phyloP scores from a whole-genome alignment of 2,888 invertebrate genomes.

The Margaritifera margaritifera region DNA sequence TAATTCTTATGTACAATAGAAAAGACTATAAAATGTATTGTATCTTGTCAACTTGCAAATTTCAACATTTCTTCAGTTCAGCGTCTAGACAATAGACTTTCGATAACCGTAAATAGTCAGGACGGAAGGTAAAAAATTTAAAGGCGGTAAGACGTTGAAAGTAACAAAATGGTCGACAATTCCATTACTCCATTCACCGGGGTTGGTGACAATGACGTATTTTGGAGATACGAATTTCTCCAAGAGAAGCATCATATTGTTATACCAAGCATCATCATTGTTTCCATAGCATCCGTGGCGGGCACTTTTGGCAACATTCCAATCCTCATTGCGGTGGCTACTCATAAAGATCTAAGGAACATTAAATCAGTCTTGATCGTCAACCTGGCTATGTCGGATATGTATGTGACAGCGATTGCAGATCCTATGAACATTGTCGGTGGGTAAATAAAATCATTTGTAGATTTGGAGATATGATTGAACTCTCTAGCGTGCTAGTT shows the following conservation, averaged over 20 bases:
- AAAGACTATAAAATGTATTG: no score
- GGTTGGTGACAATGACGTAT: neutral
- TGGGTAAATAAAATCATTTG: slow-evolving; percentile 23
- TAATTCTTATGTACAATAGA: no score
- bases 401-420: slow-evolving; percentile 48
- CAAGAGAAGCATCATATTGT: slow-evolving; percentile 18
- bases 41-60: no score
- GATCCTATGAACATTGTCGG: slow-evolving; percentile 54
- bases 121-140: no score
- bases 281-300: slow-evolving; percentile 17
- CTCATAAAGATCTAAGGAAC: slow-evolving; percentile 19
- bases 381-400: slow-evolving; percentile 52
- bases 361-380: slow-evolving; percentile 47
- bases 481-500: no score
- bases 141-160: no score
- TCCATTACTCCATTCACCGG: no score
- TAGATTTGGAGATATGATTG: no score
- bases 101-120: no score
- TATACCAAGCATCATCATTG: slow-evolving; percentile 21
- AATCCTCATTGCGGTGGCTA: slow-evolving; percentile 26
- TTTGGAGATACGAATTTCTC: slow-evolving; percentile 23
- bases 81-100: no score
- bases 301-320: slow-evolving; percentile 38
- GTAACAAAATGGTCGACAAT: no score
- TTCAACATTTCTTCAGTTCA: no score